These are phyloP conservation scores for Holothuria glaberrima DNA, from an alignment of 35 echinoderm and acorn worm species.

Conservation along the genomic window DNA sequence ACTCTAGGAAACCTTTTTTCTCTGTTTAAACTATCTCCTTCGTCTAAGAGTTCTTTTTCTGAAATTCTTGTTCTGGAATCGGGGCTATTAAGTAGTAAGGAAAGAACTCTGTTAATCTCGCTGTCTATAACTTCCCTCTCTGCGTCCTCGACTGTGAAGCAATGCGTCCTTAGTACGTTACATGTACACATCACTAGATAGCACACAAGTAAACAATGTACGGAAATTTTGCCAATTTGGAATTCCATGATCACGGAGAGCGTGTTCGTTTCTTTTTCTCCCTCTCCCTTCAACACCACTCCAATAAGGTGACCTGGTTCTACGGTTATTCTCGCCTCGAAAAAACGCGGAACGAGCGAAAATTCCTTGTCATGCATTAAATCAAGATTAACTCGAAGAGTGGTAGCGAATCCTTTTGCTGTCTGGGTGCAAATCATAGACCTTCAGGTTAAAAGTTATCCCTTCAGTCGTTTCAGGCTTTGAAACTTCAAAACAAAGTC, in stretches of 20 bases:
- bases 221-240: slow-evolving; percentile 37
- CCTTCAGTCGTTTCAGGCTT: too few relatives aligned
- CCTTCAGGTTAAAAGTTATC: too few relatives aligned
- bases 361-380: too few relatives aligned
- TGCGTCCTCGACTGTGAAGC: neutral
- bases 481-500: too few relatives aligned
- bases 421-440: too few relatives aligned
- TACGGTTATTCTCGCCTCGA: too few relatives aligned
- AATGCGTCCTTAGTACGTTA: slow-evolving; percentile 41
- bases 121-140: neutral
- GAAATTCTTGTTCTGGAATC: neutral
- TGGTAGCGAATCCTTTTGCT: too few relatives aligned
- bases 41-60: slow-evolving; percentile 28
- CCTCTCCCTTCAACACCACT: too few relatives aligned
- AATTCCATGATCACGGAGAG: slow-evolving; percentile 20
- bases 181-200: slow-evolving; percentile 43
- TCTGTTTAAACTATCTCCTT: slow-evolving; percentile 28
- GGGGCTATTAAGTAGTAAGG: neutral
- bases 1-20: slow-evolving; percentile 51
- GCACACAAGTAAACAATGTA: slow-evolving; percentile 33
- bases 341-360: too few relatives aligned
- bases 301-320: too few relatives aligned
- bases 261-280: too few relatives aligned
- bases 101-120: slow-evolving; percentile 20
- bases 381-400: too few relatives aligned